Evolutionary conservation across 2,888 invertebrate species (phyloP), one percentile per base, ranked within the genome.

Genomic region (Chrysomela aeneicollis): DNA sequence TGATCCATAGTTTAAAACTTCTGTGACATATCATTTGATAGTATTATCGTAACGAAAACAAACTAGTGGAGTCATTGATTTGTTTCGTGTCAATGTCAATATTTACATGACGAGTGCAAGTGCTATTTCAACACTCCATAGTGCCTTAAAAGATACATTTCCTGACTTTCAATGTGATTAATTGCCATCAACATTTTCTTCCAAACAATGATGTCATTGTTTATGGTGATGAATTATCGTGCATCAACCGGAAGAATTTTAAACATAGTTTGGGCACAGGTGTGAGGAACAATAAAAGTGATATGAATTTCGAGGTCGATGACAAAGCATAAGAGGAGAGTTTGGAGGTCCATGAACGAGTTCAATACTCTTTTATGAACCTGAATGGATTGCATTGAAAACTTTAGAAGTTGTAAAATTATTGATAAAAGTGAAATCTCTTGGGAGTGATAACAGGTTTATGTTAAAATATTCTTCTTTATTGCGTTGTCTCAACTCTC

Each of bases 131-230:
- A 61, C 61, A 61, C 61, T 54, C 46, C 42, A 47, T 53, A 47
- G 53, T 46, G 54, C 61, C 26, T 37, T 61, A 59, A 61, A 61
- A 61, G 52, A 17, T 54, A 22, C 54, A 18, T 59, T 54, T 63
- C 63, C 63, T 59, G 63, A 59, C 63, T 63, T 53, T 49, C 26
- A 26, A 63, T 63, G 59, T 53, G 59, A 63, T 63, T 59, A 59
- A 63, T 63, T 54, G 49, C 54, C 47, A 37, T 54, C 37, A 32
- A 37, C 37, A 51, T 59, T 62, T 53, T 49, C 42, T 59, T 59
- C 53, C 22, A 50, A 59, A 63, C 63, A 63, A 59, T 63, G 52
- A 59, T 50, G 19, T 21, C 53, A 54, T 63, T 59, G 63, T 63
- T 63, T 59, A 37, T 30, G 59, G 42, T 54, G 22, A 17, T 22